phyloP scores from a whole-genome alignment of 2,888 invertebrate genomes.

The Agapostemon virescens region DNA sequence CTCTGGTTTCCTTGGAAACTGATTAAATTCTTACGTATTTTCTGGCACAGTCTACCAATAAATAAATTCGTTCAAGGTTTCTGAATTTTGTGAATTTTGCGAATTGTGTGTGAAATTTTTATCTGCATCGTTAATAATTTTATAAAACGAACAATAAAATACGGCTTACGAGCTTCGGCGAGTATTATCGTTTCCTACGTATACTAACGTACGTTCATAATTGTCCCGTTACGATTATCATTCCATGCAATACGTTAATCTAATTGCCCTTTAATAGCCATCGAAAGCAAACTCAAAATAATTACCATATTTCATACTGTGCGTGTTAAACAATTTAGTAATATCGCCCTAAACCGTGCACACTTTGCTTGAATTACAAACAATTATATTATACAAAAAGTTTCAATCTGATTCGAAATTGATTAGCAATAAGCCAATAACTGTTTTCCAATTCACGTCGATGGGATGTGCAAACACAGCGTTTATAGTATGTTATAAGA shows the following conservation, averaged over 20 bases:
- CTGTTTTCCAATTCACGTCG: not conserved
- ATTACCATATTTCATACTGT: not conserved
- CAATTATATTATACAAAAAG: not conserved
- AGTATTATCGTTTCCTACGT: not conserved
- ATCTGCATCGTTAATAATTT: not conserved
- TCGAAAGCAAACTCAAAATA: not conserved
- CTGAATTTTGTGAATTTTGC: too few species aligned
- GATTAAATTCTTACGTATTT: too few species aligned
- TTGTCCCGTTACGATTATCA: not conserved
- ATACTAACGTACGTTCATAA: too few species aligned
- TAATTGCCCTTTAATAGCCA: not conserved
- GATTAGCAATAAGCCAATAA: too few species aligned
- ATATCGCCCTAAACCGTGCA: not conserved
- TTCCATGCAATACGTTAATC: not conserved
- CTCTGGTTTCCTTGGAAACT: too few species aligned
- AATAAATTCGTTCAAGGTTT: too few species aligned
- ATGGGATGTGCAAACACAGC: not conserved
- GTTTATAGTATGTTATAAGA: too few species aligned
- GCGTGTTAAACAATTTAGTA: too few species aligned
- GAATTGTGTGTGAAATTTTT: not conserved
- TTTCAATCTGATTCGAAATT: too few species aligned
- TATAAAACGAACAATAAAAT: not conserved
- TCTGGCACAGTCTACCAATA: too few species aligned
- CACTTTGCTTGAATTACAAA: not conserved
- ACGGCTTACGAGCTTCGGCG: not conserved